phyloP scores from a whole-genome alignment of 2,888 invertebrate species.

The Aphidius colemani region DNA sequence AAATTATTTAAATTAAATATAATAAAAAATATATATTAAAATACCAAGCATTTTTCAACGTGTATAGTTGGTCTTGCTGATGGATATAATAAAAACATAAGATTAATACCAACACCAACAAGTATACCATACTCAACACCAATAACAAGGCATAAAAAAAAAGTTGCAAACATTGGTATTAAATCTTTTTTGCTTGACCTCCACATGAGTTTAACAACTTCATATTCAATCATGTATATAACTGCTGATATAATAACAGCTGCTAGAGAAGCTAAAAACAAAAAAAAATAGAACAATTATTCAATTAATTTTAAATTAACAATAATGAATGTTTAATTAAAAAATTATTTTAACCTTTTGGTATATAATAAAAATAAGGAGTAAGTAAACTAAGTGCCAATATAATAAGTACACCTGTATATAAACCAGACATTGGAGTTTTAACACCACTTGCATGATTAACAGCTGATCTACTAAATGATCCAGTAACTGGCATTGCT shows the following conservation, averaged over 20 bases:
- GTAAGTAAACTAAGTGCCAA: conserved; percentile 84
- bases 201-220: conserved; percentile 86
- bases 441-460: conserved; percentile 94
- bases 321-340: neutral
- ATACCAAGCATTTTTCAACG: conserved; percentile 73
- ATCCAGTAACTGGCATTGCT: conserved; percentile 90
- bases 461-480: conserved; percentile 88
- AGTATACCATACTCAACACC: conserved; percentile 89
- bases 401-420: conserved; percentile 81
- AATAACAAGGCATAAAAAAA: conserved; percentile 77
- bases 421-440: conserved; percentile 85
- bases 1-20: neutral
- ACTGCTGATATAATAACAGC: conserved; percentile 95
- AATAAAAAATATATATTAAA: conserved; percentile 34
- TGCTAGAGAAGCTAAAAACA: conserved; percentile 72
- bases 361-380: conserved; percentile 87
- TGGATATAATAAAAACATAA: conserved; percentile 78
- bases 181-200: conserved; percentile 78
- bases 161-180: conserved; percentile 81
- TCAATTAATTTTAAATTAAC: neutral
- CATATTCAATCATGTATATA: conserved; percentile 92
- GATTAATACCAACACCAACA: conserved; percentile 79
- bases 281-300: conserved; percentile 13
- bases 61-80: conserved; percentile 79
- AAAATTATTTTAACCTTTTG: conserved; percentile 63